Base-by-base conservation (phyloP, 2,797 vertebrate genomes). In the Parauchenoglanis ngamensis region DNA sequence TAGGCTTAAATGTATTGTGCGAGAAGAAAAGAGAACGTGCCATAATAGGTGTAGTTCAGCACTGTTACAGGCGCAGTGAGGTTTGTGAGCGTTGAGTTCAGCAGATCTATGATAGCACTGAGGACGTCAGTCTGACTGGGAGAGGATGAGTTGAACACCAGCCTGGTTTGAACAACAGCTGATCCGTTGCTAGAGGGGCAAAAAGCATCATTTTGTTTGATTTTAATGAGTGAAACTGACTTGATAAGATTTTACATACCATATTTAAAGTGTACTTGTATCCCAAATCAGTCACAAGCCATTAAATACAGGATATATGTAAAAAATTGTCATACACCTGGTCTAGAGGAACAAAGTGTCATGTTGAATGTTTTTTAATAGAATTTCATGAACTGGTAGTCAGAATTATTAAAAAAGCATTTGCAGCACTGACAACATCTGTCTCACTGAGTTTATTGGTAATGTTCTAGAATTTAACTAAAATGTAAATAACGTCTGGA, bases 61-160 rank as follows among this genome's bases (percentile, higher is more conserved):
- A 52, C 40, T 31, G 52, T 57, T 1, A 63, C 80, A 73, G 68
- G n/a, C 12, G 65, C n/a, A 4, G 3, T 59, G n/a, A 65, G 40
- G 6, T 75, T 23, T 65, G 28, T 2, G 10, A 10, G 21, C 78
- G 61, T 40, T 31, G 86, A 70, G 3, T 10, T 59, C 19, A 57
- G 31, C 17, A 87, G 81, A 25, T 0, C 52, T 40, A 3, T 15
- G 3, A 54, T 11, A 31, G 61, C 61, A 84, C 21, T 70, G 49
- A 84, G 49, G 8, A 79, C 25, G 8, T 19, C 13, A 87, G 1
- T 46, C 56, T 63, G 2, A 84, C 11, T 49, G 17, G 73, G n/a
- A 61, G 52, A 52, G 35, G 86, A 79, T 4, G 5, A 59, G 73
- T 68, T 77, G 82, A 87, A 79, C 17, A 87, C 12, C 54, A 87